Base-by-base conservation (phyloP, 2,113 vertebrate species). In the Diglossa brunneiventris region DNA sequence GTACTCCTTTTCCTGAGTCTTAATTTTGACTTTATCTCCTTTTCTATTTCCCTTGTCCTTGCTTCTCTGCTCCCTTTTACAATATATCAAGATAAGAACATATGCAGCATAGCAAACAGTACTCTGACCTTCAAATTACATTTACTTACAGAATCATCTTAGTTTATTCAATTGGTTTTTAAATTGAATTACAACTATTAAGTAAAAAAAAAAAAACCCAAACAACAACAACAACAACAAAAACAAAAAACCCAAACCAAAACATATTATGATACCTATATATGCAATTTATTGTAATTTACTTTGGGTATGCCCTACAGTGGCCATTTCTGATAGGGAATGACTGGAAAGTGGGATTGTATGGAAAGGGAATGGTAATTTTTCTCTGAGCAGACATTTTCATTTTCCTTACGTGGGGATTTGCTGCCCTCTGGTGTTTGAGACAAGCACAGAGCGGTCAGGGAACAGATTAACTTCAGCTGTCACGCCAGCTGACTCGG, bases 351-450 rank as follows among this genome's bases (percentile, higher is more conserved):
- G 28, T 13, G 11, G 26, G 37, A 26, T 30, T 76, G 35, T 47
- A 62, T 52, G 55, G 59, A 77, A 87, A 82, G 14, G 28, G 23
- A 85, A 21, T 3, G 30, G 4, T 11, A 5, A 19, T 63, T 91
- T 69, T 86, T 49, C 74, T 50, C 1, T 0, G 41, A 28, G 6
- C 11, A 58, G 73, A 33, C 9, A 7, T 27, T 80, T 50, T 61
- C 7, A 3, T 35, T 50, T 28, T n/a, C 16, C 17, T 70, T 7
- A 6, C 21, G 2, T 33, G 59, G 33, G 89, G 31, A 63, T 91
- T 90, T 68, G 82, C 96, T 97, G 98, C 97, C 97, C 96, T 85
- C 97, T 98, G 14, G 95, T 96, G 98, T 39, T 75, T 37, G 14
- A 76, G 22, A 68, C 16, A 13, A 78, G 83, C 73, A 39, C 42